Percentiles rank a stretch among this genome's conserved stretches.
Conservation (phyloP, 2,888 invertebrate genomes). For the Abrostola tripartita region DNA sequence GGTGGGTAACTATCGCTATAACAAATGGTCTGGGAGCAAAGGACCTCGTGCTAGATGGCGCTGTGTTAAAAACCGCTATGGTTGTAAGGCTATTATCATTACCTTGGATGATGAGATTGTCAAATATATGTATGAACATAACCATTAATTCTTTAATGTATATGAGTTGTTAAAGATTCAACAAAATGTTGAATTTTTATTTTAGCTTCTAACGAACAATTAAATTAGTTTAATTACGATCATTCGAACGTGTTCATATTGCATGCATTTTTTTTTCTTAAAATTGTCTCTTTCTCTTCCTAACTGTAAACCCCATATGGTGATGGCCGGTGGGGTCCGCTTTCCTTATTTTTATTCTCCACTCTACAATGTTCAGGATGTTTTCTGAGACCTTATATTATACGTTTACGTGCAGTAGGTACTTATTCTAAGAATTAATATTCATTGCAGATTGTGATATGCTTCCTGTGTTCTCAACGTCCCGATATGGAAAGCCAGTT, state of each 20-base stretch:
- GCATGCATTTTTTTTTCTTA: no score
- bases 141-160: not conserved
- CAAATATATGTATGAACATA: not conserved
- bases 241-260: no score
- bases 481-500: slow-evolving; percentile 62
- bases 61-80: slow-evolving; percentile 56
- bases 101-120: not conserved
- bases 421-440: not conserved
- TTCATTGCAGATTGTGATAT: not conserved
- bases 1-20: slow-evolving; percentile 65
- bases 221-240: no score
- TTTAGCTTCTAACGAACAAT: no score
- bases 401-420: not conserved
- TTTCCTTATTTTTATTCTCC: no score
- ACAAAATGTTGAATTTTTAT: no score
- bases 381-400: no score
- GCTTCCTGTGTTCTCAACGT: slow-evolving; percentile 10
- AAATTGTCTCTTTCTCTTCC: no score
- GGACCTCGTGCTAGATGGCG: slow-evolving; percentile 64
- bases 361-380: no score
- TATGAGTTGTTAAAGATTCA: no score
- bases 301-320: no score
- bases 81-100: not conserved
- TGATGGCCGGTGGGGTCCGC: no score
- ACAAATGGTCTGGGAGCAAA: slow-evolving; percentile 59